Evolutionary conservation across 2,797 vertebrate genomes (phyloP), one percentile per base, ranked within the genome.

Genomic region (Rhadinocentrus ornatus): DNA sequence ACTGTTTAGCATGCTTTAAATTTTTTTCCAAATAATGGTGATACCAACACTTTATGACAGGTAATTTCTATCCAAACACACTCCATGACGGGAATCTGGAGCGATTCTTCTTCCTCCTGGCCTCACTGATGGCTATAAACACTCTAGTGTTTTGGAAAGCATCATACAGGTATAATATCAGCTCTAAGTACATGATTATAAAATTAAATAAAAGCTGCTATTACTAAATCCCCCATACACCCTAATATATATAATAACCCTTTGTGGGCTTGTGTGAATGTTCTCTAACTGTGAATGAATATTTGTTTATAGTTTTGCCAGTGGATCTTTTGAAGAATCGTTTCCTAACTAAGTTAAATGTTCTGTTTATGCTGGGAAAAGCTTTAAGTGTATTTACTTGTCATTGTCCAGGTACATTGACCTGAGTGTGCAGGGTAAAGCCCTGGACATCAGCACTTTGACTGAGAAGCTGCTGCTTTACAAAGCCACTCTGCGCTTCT

Each of bases 11-110:
- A 22, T 29, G 39, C 2, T 31, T 37, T 44, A 37, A 22, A 16
- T 60, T 3, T 2, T 26, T 8, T 13, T 29, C 22, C 0, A 62
- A 71, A 67, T 44, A 0, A 64, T 10, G 27, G 0, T 39, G 1
- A 53, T 48, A 31, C n/a, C 34, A 12, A 15, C 16, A 55, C 24
- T 46, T 31, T 26, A 71, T 72, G 57, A 22, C 86, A 99, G 97
- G 98, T 62, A 93, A 81, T 80, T 97, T 97, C 91, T 99, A 97
- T 85, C 98, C 98, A 82, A 95, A 92, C 77, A 83, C 85, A 75
- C 92, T 98, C 71, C 93, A 94, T 68, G 92, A 94, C 62, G 96
- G 97, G 34, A 96, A 96, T 88, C 92, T 99, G 89, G 97, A 98
- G 82, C 93, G 90, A 44, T 98, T 96, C 88, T 98, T 97, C 90